A percentile compares a stretch with the other conserved stretches of the same genome.
Conservation (phyloP, 2,797 vertebrate genomes). For the Coccyzus lansbergi region DNA sequence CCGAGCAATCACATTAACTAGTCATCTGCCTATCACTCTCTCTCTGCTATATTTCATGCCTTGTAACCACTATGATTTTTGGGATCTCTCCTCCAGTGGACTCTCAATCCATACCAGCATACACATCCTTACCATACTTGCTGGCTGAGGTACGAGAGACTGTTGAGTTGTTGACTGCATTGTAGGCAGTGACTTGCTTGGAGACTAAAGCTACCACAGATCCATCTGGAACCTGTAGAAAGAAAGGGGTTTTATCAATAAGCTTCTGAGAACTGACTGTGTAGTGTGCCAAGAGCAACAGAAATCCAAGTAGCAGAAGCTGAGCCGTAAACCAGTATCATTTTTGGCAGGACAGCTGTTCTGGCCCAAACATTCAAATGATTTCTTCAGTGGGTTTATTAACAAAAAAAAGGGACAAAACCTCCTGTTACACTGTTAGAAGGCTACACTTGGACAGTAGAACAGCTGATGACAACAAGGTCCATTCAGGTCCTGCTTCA, state of each 20-base stretch:
- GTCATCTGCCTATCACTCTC: background rate
- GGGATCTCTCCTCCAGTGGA: background rate
- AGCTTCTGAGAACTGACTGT: background rate
- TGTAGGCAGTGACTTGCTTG: conserved; percentile 98
- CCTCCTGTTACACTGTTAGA: background rate
- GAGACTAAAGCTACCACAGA: conserved; percentile 95
- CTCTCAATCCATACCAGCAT: background rate
- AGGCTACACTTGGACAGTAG: background rate
- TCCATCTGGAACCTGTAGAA: conserved; percentile 90
- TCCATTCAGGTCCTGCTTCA: background rate
- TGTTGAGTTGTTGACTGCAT: conserved; percentile 96
- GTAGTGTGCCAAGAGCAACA: background rate
- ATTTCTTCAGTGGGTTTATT: background rate
- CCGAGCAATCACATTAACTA: background rate
- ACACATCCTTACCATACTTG: conserved; percentile 89
- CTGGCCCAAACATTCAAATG: background rate
- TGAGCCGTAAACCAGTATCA: background rate
- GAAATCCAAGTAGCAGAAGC: background rate
- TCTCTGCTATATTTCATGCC: background rate
- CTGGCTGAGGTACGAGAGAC: conserved; percentile 96
- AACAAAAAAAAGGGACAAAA: background rate
- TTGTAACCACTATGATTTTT: rapidly evolving
- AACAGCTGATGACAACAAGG: background rate
- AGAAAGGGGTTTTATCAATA: background rate
- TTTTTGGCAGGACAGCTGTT: background rate